These are phyloP conservation scores for Ondatra zibethicus DNA, from an alignment of 2,113 vertebrate genomes.

Conservation along the genomic window DNA sequence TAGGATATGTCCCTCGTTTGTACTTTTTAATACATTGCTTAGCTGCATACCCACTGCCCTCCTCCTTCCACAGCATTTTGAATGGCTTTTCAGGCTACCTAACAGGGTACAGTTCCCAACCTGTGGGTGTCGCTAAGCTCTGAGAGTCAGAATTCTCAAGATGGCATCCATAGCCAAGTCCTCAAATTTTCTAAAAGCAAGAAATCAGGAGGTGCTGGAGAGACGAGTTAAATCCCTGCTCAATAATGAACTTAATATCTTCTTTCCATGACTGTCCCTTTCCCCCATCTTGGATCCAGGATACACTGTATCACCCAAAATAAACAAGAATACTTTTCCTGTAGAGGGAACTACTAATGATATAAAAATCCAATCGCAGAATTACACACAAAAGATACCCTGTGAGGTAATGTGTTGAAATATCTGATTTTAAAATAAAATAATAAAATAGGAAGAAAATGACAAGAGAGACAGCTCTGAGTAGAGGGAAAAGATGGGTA, in stretches of 20 bases:
- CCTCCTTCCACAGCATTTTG: accelerated
- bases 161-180: background rate
- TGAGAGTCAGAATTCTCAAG: background rate
- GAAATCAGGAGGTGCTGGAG: accelerated
- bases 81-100: background rate
- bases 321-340: background rate
- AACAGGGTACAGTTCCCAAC: too few species aligned
- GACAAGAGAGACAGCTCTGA: background rate
- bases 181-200: background rate
- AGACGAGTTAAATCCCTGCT: background rate
- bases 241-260: background rate
- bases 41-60: background rate
- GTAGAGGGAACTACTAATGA: background rate
- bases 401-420: background rate
- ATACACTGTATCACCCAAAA: background rate
- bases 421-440: background rate
- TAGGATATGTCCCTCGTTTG: background rate
- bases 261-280: background rate
- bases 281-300: background rate
- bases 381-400: background rate
- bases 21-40: background rate
- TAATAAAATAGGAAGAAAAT: background rate
- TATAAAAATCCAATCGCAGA: background rate
- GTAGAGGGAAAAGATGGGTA: background rate
- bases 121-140: background rate